Evolutionary conservation across 2,888 invertebrate species (phyloP).

Genomic region (Fragum whitleyi): DNA sequence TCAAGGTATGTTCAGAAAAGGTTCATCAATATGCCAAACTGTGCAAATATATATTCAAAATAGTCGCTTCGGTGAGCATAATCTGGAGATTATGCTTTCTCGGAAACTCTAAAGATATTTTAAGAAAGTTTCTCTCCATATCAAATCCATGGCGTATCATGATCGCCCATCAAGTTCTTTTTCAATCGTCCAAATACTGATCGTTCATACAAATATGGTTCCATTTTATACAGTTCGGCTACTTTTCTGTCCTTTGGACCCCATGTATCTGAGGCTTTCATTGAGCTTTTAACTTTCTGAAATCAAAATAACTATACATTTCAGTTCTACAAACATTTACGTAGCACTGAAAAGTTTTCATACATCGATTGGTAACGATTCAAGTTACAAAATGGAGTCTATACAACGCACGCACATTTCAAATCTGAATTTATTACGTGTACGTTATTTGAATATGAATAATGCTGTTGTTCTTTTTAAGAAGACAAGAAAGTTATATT

Average conservation of each 20-base stretch:
- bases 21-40: too few species aligned
- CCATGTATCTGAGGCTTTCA: neutral
- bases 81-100: too few species aligned
- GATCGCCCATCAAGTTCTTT: neutral
- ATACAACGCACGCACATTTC: neutral
- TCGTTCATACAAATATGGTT: neutral
- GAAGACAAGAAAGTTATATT: too few species aligned
- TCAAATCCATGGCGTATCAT: neutral
- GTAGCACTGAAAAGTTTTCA: neutral
- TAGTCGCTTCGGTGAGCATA: too few species aligned
- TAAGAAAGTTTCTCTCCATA: too few species aligned
- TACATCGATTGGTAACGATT: neutral
- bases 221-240: neutral
- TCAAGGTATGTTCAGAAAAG: too few species aligned
- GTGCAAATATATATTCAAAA: too few species aligned
- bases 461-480: too few species aligned
- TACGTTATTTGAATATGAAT: too few species aligned
- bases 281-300: neutral
- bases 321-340: neutral
- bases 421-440: neutral
- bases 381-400: neutral
- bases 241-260: constrained; percentile 6
- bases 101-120: too few species aligned
- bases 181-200: neutral
- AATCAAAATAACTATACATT: neutral